Evolutionary conservation across 2,888 invertebrate genomes (phyloP), one percentile per base, ranked within the genome.

Genomic region (Merodon equestris): DNA sequence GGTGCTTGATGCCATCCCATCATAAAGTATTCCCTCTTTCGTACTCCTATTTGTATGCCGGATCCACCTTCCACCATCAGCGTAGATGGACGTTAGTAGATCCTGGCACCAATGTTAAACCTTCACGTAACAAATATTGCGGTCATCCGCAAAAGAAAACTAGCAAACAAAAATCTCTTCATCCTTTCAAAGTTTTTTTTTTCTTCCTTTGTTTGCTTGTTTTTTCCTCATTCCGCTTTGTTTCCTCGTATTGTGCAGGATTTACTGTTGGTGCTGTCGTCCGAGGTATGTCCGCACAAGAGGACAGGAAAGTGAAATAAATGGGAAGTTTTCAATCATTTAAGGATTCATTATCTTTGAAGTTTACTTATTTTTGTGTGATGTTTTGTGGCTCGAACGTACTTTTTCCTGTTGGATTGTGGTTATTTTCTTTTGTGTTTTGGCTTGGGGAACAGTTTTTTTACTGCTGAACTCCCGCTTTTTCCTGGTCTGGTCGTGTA

Each of bases 261-360:
- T 74, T 50, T 57, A 15, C 10, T 50, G 10, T 14, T 40, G 40
- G 12, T n/a, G 3, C 44, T 57, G 27, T 9, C 27, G 10, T 18
- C n/a, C 12, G 12, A 10, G 12, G 5, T 44, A 1, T 18, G 12
- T 18, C 12, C 9, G 12, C 12, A 42, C 13, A 9, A 51, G 17
- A n/a, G 42, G 44, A 58, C 63, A 61, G 9, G 57, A 44, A 64
- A 79, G 60, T 60, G 58, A 47, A 70, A 79, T 74, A 74, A 74
- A 79, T 74, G 79, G 64, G 53, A 79, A 74, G 64, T 70, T 79
- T 79, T 79, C 79, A 79, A 79, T 79, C 79, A 79, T 79, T 74
- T 74, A 79, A 53, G 73, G 68, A 74, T 73, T 68, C 77, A 73
- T 79, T 79, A 73, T 70, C 68, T 67, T 27, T 73, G 67, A 68